Conservation (phyloP, 2,113 vertebrate species). For the Seriola rivoliana region DNA sequence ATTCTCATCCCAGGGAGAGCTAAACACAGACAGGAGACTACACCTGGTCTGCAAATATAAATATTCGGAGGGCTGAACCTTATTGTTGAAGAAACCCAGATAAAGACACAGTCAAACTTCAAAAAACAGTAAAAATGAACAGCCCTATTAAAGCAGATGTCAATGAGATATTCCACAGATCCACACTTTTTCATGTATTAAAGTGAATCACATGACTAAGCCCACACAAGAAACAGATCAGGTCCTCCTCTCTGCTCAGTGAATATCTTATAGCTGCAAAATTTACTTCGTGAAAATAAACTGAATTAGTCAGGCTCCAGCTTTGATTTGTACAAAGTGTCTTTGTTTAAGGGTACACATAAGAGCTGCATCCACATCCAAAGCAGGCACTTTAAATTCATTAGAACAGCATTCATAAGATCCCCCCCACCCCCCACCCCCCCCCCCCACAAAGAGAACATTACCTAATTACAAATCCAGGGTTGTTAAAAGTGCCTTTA, state of each 20-base stretch:
- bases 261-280: constrained; percentile 7
- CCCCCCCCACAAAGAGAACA: constrained; percentile 46
- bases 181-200: not conserved
- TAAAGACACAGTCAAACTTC: not conserved
- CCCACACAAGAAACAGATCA: constrained; percentile 3
- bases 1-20: constrained; percentile 31
- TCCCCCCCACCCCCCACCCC: constrained; percentile 21
- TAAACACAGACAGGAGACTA: constrained; percentile 50
- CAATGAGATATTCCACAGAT: not conserved
- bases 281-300: constrained; percentile 20
- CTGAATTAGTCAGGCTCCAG: constrained; percentile 51
- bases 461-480: constrained; percentile 73
- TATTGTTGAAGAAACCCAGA: not conserved
- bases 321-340: constrained; percentile 47
- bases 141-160: not conserved
- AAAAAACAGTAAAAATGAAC: not conserved
- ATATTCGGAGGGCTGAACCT: not conserved
- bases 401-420: constrained; percentile 60
- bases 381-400: constrained; percentile 64
- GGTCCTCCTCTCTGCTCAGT: not conserved
- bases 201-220: not conserved
- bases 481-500: constrained; percentile 69
- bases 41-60: constrained; percentile 1
- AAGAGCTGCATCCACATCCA: constrained; percentile 48
- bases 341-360: constrained; percentile 34